Evolutionary conservation across 2,797 vertebrate species (phyloP).

Genomic region (Thripadectes ignobilis): DNA sequence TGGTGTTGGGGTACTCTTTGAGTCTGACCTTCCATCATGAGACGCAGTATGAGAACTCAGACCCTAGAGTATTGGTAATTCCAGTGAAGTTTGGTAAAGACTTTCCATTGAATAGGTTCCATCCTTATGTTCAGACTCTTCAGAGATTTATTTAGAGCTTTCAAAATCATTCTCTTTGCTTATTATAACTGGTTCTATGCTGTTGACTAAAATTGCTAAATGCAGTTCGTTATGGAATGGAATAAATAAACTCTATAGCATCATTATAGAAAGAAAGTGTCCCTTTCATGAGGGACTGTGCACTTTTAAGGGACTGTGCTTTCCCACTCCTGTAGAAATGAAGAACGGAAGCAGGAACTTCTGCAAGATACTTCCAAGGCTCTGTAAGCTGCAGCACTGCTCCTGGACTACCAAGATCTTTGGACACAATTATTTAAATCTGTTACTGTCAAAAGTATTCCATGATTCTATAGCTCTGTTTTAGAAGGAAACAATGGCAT

Average conservation of each 20-base stretch:
- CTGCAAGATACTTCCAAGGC: background rate
- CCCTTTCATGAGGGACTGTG: background rate
- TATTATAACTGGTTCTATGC: background rate
- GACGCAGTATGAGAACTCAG: background rate
- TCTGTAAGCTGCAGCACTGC: background rate
- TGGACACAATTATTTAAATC: background rate
- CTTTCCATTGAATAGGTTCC: background rate
- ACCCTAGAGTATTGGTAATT: background rate
- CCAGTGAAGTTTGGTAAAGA: background rate
- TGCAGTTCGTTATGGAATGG: background rate
- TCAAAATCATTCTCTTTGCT: background rate
- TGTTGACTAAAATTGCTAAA: background rate
- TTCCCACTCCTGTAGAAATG: background rate
- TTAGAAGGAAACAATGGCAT: background rate
- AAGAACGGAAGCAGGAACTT: background rate
- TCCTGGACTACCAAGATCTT: background rate
- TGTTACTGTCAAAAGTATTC: background rate
- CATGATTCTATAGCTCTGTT: background rate
- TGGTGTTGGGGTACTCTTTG: background rate
- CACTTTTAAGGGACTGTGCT: background rate
- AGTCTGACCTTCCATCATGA: background rate
- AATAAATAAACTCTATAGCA: background rate
- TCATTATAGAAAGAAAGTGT: background rate
- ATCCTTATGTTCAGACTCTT: background rate
- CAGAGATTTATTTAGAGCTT: background rate